Evolutionary conservation across 1,140 invertebrate species (phyloP).

Genomic region (Bombus waltoni): DNA sequence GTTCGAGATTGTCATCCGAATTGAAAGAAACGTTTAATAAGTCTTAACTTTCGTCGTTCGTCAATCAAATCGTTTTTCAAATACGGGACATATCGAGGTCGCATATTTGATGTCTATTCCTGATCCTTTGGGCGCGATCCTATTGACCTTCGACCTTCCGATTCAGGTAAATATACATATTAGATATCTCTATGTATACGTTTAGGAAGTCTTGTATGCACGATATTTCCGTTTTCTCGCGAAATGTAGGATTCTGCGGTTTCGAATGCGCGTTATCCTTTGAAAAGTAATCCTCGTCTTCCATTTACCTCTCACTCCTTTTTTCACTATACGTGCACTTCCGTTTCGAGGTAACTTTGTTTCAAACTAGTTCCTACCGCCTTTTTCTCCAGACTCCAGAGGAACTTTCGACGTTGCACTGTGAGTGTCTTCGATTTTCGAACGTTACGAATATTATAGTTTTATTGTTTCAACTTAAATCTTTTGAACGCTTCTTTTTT

Average conservation of each 20-base stretch:
- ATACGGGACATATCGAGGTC: conserved; percentile 9
- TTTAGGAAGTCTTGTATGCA: background rate
- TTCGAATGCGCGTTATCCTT: conserved; percentile 52
- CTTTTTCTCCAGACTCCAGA: background rate
- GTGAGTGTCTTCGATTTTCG: background rate
- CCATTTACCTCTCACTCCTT: background rate
- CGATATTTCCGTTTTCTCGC: conserved; percentile 35
- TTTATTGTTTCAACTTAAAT: background rate
- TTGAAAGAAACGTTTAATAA: background rate
- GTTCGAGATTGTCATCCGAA: background rate
- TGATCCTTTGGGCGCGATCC: conserved; percentile 35
- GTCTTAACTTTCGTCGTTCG: background rate
- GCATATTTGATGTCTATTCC: background rate
- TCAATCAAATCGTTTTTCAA: background rate
- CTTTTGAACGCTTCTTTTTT: background rate
- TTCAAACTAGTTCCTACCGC: conserved; percentile 48
- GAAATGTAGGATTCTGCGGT: conserved; percentile 46
- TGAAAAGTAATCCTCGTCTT: conserved; percentile 36
- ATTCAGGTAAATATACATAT: background rate
- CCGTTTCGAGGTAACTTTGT: conserved; percentile 47
- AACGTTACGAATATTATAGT: background rate
- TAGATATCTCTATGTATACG: background rate
- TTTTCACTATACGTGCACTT: conserved; percentile 4
- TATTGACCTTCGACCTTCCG: conserved; percentile 62
- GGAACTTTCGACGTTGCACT: background rate